A percentile compares a stretch with the other conserved stretches of the same genome.
These are phyloP conservation scores for Hippopotamyrus pictus DNA, from an alignment of 2,797 vertebrate species.

Conservation along the genomic window DNA sequence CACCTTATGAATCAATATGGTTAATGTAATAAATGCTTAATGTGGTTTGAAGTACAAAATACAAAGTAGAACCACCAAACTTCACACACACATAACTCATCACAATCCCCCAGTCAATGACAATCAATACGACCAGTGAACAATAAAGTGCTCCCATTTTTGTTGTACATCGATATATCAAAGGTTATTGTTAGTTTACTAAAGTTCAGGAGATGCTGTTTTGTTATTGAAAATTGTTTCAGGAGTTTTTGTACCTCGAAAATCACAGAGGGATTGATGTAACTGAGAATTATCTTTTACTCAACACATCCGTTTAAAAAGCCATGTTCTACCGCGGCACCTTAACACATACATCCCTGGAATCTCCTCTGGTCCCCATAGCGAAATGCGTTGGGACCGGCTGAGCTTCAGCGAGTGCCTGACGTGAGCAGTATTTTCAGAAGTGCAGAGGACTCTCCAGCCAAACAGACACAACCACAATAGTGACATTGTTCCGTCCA, in stretches of 20 bases:
- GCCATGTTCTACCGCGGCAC: not conserved
- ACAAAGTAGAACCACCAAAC: not conserved
- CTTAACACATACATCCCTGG: not conserved
- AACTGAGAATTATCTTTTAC: not conserved
- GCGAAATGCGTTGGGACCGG: not conserved
- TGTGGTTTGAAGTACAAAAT: not conserved
- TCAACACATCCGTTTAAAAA: not conserved
- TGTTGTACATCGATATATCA: not conserved
- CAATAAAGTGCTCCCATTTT: not conserved
- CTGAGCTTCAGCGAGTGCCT: not conserved
- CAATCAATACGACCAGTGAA: not conserved
- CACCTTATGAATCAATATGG: not conserved
- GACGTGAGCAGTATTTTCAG: constrained; percentile 39
- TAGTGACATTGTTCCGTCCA: constrained; percentile 50
- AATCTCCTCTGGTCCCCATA: not conserved
- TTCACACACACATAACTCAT: not conserved
- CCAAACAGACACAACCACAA: constrained; percentile 45
- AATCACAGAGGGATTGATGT: not conserved
- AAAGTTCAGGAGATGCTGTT: not conserved
- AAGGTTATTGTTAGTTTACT: not conserved
- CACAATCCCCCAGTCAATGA: not conserved
- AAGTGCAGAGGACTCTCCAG: constrained; percentile 35
- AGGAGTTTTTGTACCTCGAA: not conserved
- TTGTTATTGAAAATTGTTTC: not conserved
- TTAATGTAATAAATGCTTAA: not conserved